These are phyloP conservation scores for Ips typographus DNA, from an alignment of 1,140 invertebrate genomes.

Conservation along the genomic window DNA sequence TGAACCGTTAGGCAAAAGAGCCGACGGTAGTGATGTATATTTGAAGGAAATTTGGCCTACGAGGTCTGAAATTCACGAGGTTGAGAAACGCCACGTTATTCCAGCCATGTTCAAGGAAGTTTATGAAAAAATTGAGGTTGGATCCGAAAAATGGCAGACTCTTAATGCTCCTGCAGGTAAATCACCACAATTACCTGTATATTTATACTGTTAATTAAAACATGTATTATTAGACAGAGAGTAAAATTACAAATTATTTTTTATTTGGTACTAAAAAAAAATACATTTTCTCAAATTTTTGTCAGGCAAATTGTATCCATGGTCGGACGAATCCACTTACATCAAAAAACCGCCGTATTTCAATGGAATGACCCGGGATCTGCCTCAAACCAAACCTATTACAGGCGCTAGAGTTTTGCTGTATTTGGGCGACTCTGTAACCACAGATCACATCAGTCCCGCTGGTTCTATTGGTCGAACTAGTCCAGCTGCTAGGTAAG, in stretches of 20 bases:
- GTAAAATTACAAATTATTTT: background rate
- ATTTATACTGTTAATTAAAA: background rate
- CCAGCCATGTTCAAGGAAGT: conserved; percentile 98
- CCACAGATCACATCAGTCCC: conserved; percentile 98
- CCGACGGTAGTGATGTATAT: conserved; percentile 76
- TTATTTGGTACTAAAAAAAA: too few species aligned
- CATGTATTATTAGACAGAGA: background rate
- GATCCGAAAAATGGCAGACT: conserved; percentile 84
- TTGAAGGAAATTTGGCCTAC: conserved; percentile 95
- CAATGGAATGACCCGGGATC: conserved; percentile 62
- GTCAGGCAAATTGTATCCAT: conserved; percentile 79
- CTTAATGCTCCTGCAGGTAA: conserved; percentile 73
- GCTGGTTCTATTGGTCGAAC: conserved; percentile 95
- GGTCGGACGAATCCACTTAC: conserved; percentile 90
- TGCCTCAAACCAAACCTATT: conserved; percentile 61
- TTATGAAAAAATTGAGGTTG: conserved; percentile 82
- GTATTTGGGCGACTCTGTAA: conserved; percentile 91
- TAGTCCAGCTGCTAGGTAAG: conserved; percentile 77
- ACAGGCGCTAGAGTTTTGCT: conserved; percentile 76
- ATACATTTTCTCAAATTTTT: background rate
- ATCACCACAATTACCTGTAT: conserved; percentile 6
- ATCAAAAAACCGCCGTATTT: conserved; percentile 98
- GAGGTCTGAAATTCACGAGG: conserved; percentile 83
- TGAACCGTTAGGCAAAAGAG: conserved; percentile 57
- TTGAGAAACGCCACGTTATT: conserved; percentile 89